Evolutionary conservation across 37 sponge, comb jelly and placozoan species (phyloP).

Genomic region (Spongilla lacustris): DNA sequence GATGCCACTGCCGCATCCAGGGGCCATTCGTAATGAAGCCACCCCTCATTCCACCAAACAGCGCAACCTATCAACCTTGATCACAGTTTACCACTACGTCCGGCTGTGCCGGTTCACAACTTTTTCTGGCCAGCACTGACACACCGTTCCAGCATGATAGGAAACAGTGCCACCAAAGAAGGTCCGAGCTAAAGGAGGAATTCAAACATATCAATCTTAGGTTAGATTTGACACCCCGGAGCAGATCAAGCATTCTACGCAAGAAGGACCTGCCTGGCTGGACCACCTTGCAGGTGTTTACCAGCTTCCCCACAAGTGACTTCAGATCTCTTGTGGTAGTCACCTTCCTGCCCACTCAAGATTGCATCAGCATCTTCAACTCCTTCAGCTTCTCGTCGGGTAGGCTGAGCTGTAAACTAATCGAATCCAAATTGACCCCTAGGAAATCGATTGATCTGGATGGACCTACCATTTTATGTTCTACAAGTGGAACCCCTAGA

Average conservation of each 20-base stretch:
- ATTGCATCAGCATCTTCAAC: neutral
- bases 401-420: neutral
- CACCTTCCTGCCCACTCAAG: neutral
- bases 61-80: too few relatives aligned
- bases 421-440: neutral
- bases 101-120: neutral
- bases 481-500: neutral
- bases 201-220: neutral
- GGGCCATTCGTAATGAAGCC: neutral
- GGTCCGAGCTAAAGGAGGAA: neutral
- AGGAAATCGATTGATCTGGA: neutral
- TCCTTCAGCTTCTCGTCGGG: neutral
- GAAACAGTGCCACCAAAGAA: neutral
- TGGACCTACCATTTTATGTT: neutral
- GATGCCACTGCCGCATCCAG: neutral
- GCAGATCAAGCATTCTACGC: neutral
- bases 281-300: neutral
- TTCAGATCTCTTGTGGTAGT: neutral
- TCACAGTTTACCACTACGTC: neutral
- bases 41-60: neutral
- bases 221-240: neutral
- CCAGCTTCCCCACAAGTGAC: neutral
- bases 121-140: neutral
- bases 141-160: neutral
- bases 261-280: neutral